Conservation (phyloP, 35 echinoderm and acorn worm species). For the Strongylocentrotus purpuratus region DNA sequence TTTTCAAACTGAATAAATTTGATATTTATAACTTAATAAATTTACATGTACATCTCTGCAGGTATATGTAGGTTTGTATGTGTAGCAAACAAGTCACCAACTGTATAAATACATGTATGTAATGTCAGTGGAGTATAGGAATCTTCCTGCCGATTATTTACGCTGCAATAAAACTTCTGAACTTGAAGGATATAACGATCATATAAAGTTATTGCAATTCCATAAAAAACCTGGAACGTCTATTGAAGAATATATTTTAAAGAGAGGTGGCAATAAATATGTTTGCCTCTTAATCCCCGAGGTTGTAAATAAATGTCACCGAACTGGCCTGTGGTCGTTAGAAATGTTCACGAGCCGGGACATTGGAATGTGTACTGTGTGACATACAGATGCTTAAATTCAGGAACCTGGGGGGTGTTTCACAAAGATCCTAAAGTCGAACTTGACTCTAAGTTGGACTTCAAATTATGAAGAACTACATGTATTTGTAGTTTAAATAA, state of each 20-base stretch:
- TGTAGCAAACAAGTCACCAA: too few relatives aligned
- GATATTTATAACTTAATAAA: too few relatives aligned
- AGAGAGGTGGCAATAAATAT: conserved; percentile 3
- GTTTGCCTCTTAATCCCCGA: background rate
- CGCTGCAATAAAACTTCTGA: background rate
- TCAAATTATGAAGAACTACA: too few relatives aligned
- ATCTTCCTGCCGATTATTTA: background rate
- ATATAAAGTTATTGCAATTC: conserved; percentile 19
- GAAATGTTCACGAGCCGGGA: background rate
- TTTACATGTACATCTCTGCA: background rate
- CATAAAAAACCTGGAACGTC: background rate
- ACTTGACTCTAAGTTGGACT: too few relatives aligned
- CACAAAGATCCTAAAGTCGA: too few relatives aligned
- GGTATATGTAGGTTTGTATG: background rate
- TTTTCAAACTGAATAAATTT: too few relatives aligned
- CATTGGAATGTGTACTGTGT: background rate
- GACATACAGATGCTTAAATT: background rate
- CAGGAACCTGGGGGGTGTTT: background rate
- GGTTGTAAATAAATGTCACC: conserved; percentile 4
- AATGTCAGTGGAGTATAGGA: too few relatives aligned
- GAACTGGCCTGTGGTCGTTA: background rate
- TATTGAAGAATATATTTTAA: background rate
- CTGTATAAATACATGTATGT: too few relatives aligned
- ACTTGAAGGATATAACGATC: conserved; percentile 17
- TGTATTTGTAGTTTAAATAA: too few relatives aligned